Conservation (phyloP, 2,888 invertebrate species). For the Zygothrica quintamaculata region DNA sequence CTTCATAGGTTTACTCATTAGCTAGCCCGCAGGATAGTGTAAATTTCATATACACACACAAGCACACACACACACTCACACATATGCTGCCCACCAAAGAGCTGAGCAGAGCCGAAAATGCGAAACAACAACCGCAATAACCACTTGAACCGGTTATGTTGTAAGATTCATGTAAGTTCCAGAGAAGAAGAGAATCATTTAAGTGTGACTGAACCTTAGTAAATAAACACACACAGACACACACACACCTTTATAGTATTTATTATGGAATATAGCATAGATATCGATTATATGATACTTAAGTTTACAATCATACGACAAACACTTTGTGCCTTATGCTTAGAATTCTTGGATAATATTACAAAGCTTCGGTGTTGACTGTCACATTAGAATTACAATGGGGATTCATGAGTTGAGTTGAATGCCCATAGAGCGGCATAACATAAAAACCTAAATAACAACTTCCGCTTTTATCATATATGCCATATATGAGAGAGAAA, state of each 20-base stretch:
- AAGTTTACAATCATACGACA: slow-evolving; percentile 43
- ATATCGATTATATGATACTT: slow-evolving; percentile 27
- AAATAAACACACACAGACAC: slow-evolving; percentile 17
- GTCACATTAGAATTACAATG: slow-evolving; percentile 71
- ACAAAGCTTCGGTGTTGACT: slow-evolving; percentile 33
- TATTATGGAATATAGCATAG: background rate
- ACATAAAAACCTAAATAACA: slow-evolving; percentile 59
- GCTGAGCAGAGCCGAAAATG: slow-evolving; percentile 66
- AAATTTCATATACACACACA: slow-evolving; percentile 42
- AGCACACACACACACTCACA: slow-evolving; percentile 18
- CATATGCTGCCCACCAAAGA: slow-evolving; percentile 48
- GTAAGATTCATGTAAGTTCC: slow-evolving; percentile 72
- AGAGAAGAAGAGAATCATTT: slow-evolving; percentile 67
- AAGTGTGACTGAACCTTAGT: slow-evolving; percentile 73
- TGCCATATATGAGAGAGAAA: slow-evolving; percentile 41
- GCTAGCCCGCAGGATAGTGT: slow-evolving; percentile 66
- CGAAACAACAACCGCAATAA: slow-evolving; percentile 59
- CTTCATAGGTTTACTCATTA: slow-evolving; percentile 38
- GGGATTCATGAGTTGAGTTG: slow-evolving; percentile 46
- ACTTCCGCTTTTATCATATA: slow-evolving; percentile 62
- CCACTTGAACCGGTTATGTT: slow-evolving; percentile 71
- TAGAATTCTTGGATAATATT: slow-evolving; percentile 44
- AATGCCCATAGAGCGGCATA: slow-evolving; percentile 4
- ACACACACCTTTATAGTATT: slow-evolving; percentile 12
- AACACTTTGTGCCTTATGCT: slow-evolving; percentile 35